Evolutionary conservation across 2,888 invertebrate species (phyloP).

Genomic region (Parascotia fuliginaria): DNA sequence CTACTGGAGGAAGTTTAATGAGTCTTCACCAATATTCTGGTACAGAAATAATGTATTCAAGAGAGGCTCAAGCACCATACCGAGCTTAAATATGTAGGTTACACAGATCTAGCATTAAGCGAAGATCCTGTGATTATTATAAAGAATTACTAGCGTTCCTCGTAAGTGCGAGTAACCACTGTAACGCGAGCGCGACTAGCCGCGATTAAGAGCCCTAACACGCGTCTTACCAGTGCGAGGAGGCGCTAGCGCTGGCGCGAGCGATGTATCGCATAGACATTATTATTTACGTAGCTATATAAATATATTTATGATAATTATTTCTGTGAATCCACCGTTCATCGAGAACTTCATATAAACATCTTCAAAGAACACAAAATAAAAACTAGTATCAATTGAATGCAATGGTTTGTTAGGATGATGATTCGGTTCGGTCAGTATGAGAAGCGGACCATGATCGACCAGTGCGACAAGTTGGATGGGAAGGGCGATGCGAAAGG

Average conservation of each 20-base stretch:
- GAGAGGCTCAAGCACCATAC: slow-evolving; percentile 4
- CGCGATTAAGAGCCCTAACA: too few species aligned
- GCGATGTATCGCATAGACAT: background rate
- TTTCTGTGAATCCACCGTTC: background rate
- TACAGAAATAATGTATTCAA: background rate
- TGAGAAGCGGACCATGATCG: background rate
- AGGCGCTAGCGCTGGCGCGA: background rate
- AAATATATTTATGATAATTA: background rate
- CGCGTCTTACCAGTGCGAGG: background rate
- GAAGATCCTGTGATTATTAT: background rate
- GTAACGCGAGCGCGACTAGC: background rate
- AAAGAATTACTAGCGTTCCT: background rate
- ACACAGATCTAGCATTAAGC: slow-evolving; percentile 2
- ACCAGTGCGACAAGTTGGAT: too few species aligned
- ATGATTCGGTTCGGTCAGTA: background rate
- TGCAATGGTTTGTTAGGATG: background rate
- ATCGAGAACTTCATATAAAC: too few species aligned
- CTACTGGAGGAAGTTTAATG: slow-evolving; percentile 2
- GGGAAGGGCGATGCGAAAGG: background rate
- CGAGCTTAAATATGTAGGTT: slow-evolving; percentile 2
- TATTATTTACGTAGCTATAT: background rate
- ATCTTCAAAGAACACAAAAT: too few species aligned
- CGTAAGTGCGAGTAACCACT: background rate
- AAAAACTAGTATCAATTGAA: too few species aligned
- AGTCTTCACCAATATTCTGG: background rate